Percentiles rank a stretch among this genome's conserved stretches.
Evolutionary conservation across 2,797 vertebrate species (phyloP).

Genomic region (Uromys caudimaculatus): DNA sequence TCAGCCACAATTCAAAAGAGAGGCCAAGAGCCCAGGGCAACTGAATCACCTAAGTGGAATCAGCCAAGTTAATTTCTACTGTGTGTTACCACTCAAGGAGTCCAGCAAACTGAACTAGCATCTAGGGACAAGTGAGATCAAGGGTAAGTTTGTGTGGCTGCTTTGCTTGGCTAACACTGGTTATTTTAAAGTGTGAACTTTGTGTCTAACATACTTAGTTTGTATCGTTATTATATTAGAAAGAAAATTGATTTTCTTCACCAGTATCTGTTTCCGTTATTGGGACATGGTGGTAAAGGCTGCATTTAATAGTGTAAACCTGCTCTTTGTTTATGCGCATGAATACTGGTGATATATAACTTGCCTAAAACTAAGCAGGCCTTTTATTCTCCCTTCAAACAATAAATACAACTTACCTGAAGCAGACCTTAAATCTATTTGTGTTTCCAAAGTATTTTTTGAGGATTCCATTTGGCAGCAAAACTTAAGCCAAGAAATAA

Average conservation of each 20-base stretch:
- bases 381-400: conserved; percentile 61
- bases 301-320: conserved; percentile 52
- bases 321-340: conserved; percentile 14
- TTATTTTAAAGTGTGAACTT: conserved; percentile 50
- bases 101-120: neutral
- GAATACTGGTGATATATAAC: conserved; percentile 36
- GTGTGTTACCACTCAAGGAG: neutral
- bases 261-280: neutral
- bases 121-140: conserved; percentile 29
- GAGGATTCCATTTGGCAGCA: conserved; percentile 52
- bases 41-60: conserved; percentile 7
- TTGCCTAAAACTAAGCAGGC: conserved; percentile 39
- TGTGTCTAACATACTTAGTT: conserved; percentile 23
- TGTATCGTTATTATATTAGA: conserved; percentile 25
- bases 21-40: neutral
- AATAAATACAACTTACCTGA: conserved; percentile 66
- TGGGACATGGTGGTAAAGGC: conserved; percentile 49
- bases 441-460: conserved; percentile 63
- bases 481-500: conserved; percentile 64
- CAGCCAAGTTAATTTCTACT: neutral
- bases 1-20: conserved; percentile 33
- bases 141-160: neutral
- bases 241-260: conserved; percentile 51
- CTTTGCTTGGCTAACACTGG: conserved; percentile 2
- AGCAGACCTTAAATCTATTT: conserved; percentile 72